A percentile compares a stretch with the other conserved stretches of the same genome.
Conservation (phyloP, 1,140 invertebrate species). For the Condylostylus longicornis region DNA sequence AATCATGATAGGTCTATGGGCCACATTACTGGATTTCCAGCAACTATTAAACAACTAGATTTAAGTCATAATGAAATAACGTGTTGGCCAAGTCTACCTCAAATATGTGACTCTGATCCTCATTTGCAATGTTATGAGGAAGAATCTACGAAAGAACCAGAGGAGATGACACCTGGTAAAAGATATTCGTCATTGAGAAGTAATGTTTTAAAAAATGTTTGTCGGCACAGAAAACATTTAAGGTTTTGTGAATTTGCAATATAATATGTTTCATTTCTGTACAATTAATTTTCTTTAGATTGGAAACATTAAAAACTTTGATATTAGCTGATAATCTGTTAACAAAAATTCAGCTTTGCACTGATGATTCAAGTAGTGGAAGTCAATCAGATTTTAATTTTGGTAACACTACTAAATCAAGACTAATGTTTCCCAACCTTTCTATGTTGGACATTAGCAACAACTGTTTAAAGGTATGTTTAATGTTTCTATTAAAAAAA, state of each 20-base stretch:
- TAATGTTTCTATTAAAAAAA: background rate
- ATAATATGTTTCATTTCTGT: constrained; percentile 10
- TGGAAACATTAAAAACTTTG: constrained; percentile 29
- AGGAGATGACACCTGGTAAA: constrained; percentile 33
- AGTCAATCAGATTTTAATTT: constrained; percentile 30
- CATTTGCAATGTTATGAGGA: constrained; percentile 39
- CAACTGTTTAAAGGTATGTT: constrained; percentile 48
- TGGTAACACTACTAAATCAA: constrained; percentile 37
- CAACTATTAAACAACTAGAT: constrained; percentile 77
- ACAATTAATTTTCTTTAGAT: background rate
- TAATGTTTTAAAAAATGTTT: constrained; percentile 63
- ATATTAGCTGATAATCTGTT: constrained; percentile 76
- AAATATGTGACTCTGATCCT: constrained; percentile 44
- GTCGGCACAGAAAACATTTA: constrained; percentile 66
- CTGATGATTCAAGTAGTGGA: constrained; percentile 46
- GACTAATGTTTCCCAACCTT: constrained; percentile 81
- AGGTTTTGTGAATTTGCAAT: constrained; percentile 66
- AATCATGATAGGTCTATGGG: constrained; percentile 53
- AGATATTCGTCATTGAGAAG: constrained; percentile 42
- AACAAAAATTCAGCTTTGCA: constrained; percentile 58
- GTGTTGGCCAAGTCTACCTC: constrained; percentile 71
- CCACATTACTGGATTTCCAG: constrained; percentile 77
- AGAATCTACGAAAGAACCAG: constrained; percentile 11
- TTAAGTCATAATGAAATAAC: constrained; percentile 84
- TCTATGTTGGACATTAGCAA: constrained; percentile 90